These are phyloP conservation scores for Homarus gammarus DNA, from an alignment of 2,888 invertebrate genomes.

Conservation along the genomic window DNA sequence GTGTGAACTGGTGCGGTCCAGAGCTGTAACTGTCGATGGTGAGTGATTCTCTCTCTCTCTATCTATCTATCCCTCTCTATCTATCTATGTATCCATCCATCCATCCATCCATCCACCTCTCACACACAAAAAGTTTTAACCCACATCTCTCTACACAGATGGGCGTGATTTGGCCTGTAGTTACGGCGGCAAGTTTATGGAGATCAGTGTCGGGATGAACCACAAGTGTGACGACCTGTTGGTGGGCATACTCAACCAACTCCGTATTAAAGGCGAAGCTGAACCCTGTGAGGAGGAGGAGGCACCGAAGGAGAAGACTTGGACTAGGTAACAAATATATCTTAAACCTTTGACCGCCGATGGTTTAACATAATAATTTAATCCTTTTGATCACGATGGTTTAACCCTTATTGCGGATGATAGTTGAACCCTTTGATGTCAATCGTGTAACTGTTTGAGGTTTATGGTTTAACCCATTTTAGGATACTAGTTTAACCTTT, in stretches of 20 bases:
- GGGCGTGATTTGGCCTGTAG: slow-evolving; percentile 95
- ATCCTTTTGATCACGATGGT: no score
- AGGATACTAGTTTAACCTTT: no score
- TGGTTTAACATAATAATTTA: no score
- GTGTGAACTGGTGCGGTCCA: slow-evolving; percentile 79
- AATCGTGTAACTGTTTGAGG: no score
- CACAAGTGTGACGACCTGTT: slow-evolving; percentile 97
- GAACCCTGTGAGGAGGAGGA: slow-evolving; percentile 78
- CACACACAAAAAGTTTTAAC: no score
- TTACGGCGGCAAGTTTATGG: slow-evolving; percentile 94
- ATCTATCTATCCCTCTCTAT: slow-evolving; percentile 1
- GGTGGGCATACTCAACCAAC: slow-evolving; percentile 94
- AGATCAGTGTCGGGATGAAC: slow-evolving; percentile 97
- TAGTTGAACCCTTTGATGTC: no score
- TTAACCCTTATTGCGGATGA: no score
- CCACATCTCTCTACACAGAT: slow-evolving; percentile 83
- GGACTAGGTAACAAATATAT: slow-evolving; percentile 49
- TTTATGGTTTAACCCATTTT: no score
- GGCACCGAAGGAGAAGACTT: slow-evolving; percentile 77
- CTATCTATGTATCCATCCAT: slow-evolving; percentile 26
- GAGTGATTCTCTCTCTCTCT: slow-evolving; percentile 57
- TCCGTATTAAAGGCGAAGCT: slow-evolving; percentile 85
- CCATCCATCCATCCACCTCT: no score
- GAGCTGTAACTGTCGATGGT: slow-evolving; percentile 79
- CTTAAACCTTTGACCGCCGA: no score